phyloP scores from a whole-genome alignment of 1,140 invertebrate genomes.

The Bicyclus anynana region DNA sequence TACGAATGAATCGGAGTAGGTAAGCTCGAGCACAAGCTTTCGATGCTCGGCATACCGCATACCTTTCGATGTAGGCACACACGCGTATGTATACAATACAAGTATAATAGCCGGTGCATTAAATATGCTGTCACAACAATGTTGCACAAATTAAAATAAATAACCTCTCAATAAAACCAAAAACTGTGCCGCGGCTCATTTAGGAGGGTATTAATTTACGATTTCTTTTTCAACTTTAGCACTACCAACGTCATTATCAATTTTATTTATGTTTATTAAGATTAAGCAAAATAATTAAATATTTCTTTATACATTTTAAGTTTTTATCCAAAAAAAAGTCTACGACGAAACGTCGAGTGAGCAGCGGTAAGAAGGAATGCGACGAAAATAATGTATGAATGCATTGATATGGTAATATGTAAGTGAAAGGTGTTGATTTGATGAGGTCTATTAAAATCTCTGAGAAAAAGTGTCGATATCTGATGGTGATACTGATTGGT shows the following conservation, averaged over 20 bases:
- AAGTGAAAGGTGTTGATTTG: slow-evolving; percentile 18
- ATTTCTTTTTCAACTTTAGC: slow-evolving; percentile 16
- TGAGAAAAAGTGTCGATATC: slow-evolving; percentile 18
- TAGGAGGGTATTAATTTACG: slow-evolving; percentile 12
- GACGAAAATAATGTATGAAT: slow-evolving; percentile 5
- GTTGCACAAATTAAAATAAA: slow-evolving; percentile 19
- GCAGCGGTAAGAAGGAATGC: not conserved
- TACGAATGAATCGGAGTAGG: slow-evolving; percentile 56
- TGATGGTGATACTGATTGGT: slow-evolving; percentile 19
- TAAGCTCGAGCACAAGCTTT: slow-evolving; percentile 17
- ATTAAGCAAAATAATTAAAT: slow-evolving; percentile 3
- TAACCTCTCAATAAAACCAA: not conserved
- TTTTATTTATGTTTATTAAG: slow-evolving; percentile 13
- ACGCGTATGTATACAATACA: no score
- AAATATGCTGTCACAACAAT: slow-evolving; percentile 13
- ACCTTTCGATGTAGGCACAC: not conserved
- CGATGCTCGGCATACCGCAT: not conserved
- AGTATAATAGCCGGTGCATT: slow-evolving; percentile 1
- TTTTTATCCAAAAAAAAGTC: no score
- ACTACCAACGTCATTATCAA: slow-evolving; percentile 5
- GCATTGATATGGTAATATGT: slow-evolving; percentile 10
- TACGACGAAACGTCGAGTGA: no score
- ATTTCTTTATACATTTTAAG: no score
- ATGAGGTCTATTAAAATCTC: slow-evolving; percentile 18
- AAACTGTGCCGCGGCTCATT: slow-evolving; percentile 12